Percentiles rank a stretch among this genome's conserved stretches.
Evolutionary conservation across 1,140 invertebrate genomes (phyloP).

Genomic region (Leptinotarsa undecemlineata): DNA sequence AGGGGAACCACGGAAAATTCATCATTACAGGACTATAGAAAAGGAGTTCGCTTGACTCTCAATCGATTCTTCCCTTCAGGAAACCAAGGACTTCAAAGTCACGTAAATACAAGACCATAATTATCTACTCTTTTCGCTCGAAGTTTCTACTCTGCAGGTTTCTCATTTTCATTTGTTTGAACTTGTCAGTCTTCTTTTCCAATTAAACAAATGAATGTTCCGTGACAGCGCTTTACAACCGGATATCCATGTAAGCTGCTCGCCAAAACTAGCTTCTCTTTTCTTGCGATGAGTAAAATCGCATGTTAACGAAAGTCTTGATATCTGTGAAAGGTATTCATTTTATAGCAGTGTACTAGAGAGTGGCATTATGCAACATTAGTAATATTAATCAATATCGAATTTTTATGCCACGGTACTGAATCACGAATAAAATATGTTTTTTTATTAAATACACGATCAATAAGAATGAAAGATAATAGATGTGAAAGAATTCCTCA

Average conservation of each 20-base stretch:
- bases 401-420: too few relatives aligned
- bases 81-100: not conserved
- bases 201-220: conserved; percentile 6
- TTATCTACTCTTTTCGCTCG: not conserved
- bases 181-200: conserved; percentile 7
- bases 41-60: not conserved
- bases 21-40: not conserved
- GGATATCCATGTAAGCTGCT: not conserved
- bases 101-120: not conserved
- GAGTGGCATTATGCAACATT: too few relatives aligned
- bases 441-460: too few relatives aligned
- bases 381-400: too few relatives aligned
- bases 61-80: not conserved
- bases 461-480: too few relatives aligned
- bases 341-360: too few relatives aligned
- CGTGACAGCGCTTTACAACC: not conserved
- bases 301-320: too few relatives aligned
- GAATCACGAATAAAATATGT: too few relatives aligned
- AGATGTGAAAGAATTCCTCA: too few relatives aligned
- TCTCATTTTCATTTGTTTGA: conserved; percentile 8
- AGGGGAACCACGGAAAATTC: too few relatives aligned
- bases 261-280: not conserved
- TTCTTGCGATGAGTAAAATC: too few relatives aligned
- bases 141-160: not conserved
- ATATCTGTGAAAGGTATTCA: too few relatives aligned